These are phyloP conservation scores for Spialia ferax DNA, from an alignment of 2,888 invertebrate species.

Conservation along the genomic window DNA sequence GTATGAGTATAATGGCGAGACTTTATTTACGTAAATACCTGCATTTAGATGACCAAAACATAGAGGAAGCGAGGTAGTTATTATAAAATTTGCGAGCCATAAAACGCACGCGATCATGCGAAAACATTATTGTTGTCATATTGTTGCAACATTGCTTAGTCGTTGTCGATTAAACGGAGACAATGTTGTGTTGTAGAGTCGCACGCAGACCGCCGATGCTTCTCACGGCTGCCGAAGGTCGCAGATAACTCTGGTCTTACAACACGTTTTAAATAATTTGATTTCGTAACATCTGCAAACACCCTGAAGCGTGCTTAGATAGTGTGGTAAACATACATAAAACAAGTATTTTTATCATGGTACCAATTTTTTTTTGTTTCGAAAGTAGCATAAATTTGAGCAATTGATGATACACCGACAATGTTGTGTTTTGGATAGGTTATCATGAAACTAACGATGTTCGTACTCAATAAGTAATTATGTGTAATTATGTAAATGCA, in stretches of 20 bases:
- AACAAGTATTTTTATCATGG: background rate
- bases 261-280: constrained; percentile 83
- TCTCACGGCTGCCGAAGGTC: constrained; percentile 84
- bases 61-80: constrained; percentile 41
- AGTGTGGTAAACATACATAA: constrained; percentile 35
- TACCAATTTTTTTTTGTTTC: background rate
- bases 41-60: constrained; percentile 24
- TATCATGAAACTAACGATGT: background rate
- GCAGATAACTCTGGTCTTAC: constrained; percentile 79
- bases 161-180: constrained; percentile 81
- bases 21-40: constrained; percentile 18
- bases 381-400: background rate
- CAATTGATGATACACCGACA: background rate
- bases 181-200: constrained; percentile 79
- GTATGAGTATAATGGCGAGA: background rate
- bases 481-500: background rate
- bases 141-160: constrained; percentile 67
- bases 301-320: constrained; percentile 65
- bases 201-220: constrained; percentile 69
- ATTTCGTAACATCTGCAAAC: constrained; percentile 74
- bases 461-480: constrained; percentile 8
- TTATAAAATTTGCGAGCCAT: constrained; percentile 54
- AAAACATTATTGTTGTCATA: constrained; percentile 66
- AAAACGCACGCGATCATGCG: constrained; percentile 61
- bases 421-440: constrained; percentile 1